phyloP scores from a whole-genome alignment of 1,140 invertebrate species.

The Drosophila nannoptera region DNA sequence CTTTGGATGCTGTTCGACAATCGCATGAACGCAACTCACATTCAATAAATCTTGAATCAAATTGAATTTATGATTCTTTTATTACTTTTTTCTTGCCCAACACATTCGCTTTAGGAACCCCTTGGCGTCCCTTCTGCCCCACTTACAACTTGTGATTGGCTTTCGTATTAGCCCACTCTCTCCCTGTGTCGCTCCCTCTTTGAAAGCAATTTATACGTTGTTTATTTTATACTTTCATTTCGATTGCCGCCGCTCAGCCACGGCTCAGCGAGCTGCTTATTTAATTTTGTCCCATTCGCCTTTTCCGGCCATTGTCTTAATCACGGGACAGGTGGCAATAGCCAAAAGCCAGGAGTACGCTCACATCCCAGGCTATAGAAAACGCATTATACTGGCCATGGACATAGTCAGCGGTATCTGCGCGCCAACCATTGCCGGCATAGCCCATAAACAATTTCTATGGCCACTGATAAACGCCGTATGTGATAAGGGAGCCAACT shows the following conservation, averaged over 20 bases:
- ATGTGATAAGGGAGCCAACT: conserved; percentile 42
- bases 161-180: neutral
- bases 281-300: conserved; percentile 39
- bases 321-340: conserved; percentile 38
- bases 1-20: conserved; percentile 16
- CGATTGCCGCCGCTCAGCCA: conserved; percentile 22
- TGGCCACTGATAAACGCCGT: conserved; percentile 49
- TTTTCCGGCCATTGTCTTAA: conserved; percentile 38
- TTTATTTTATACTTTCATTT: conserved; percentile 56
- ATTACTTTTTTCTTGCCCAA: conserved; percentile 34
- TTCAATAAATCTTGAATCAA: conserved; percentile 71
- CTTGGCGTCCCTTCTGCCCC: too few relatives aligned
- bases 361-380: conserved; percentile 50
- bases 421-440: conserved; percentile 38
- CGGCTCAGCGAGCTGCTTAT: conserved; percentile 51
- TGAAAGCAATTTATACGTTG: conserved; percentile 29
- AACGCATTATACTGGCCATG: conserved; percentile 42
- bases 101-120: conserved; percentile 3
- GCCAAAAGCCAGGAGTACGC: neutral
- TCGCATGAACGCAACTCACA: conserved; percentile 26
- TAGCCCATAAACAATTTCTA: conserved; percentile 51
- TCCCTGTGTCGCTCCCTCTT: neutral
- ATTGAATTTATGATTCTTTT: conserved; percentile 73
- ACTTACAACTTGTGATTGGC: conserved; percentile 12
- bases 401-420: conserved; percentile 52